Base-by-base conservation (phyloP, 2,888 invertebrate genomes). In the Alentia gelatinosa region DNA sequence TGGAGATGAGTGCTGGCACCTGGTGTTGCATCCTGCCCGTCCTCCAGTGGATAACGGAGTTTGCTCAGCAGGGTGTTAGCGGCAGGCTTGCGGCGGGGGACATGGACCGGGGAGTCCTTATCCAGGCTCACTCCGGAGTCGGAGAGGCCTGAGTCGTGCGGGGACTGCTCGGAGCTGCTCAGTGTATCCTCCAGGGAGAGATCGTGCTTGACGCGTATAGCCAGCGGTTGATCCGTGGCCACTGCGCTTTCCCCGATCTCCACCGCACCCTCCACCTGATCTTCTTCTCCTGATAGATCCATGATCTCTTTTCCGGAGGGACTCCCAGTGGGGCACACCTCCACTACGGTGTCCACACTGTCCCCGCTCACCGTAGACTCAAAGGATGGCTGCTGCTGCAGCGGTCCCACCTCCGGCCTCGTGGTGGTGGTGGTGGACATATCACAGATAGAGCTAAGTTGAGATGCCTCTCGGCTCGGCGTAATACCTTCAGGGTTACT, bases 51-150 rank as follows among this genome's bases (percentile, higher is more conserved):
- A 30, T 68, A 3, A 56, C 3, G 68, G 3, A n/a, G 30, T 30
- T 68, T 68, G 12, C 68, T 30, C 3, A 68, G 68, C 30, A 68
- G 4, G 9, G 5, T 15, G 68, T 19, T 30, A 30, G 23, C 68
- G 15, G 26, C 68, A 68, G 68, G 68, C 7, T 7, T 68, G 30
- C n/a, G 35, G 19, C 40, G 83, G 39, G 83, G 83, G 1, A 83
- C 83, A 40, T 83, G 83, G n/a, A 26, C 26, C 0, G 83, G 83
- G 7, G 83, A 83, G 83, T 83, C 83, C 40, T 83, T 83, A 39
- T 83, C 83, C 3, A 83, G 83, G 26, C 83, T 83, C 4, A 83
- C 83, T 26, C 83, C 83, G 9, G 83, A 83, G 39, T 83, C 83
- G 19, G 83, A 83, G 15, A 83, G 83, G 4, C 83, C 83, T 40